Evolutionary conservation across 2,797 vertebrate species (phyloP).

Genomic region (Melanotaenia parkinsoni): DNA sequence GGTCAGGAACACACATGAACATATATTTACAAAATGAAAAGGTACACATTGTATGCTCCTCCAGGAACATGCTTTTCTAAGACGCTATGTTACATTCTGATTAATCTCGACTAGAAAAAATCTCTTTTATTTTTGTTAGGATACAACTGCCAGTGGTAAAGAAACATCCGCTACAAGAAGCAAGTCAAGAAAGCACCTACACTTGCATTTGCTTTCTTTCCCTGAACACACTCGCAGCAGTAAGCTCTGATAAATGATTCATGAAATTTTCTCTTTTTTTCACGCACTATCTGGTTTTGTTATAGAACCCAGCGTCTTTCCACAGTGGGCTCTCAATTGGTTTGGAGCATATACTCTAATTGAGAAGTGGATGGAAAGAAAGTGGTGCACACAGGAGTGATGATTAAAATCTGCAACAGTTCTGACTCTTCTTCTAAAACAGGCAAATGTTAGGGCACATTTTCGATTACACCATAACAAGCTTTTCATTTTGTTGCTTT

Average conservation of each 20-base stretch:
- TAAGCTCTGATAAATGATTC: conserved; percentile 56
- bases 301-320: conserved; percentile 19
- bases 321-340: conserved; percentile 23
- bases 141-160: conserved; percentile 54
- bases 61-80: conserved; percentile 1
- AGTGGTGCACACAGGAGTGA: no score
- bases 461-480: no score
- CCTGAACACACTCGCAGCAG: conserved; percentile 26
- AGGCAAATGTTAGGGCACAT: no score
- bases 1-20: neutral
- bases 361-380: neutral
- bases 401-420: neutral
- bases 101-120: conserved; percentile 31
- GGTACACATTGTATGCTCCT: neutral
- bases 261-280: conserved; percentile 41
- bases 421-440: no score
- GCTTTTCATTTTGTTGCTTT: no score
- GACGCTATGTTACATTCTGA: conserved; percentile 26
- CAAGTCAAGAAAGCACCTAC: conserved; percentile 27
- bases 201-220: conserved; percentile 30
- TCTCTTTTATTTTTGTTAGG: conserved; percentile 27
- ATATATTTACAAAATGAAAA: neutral
- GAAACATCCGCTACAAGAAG: conserved; percentile 49
- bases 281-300: conserved; percentile 24
- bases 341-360: neutral